A percentile compares a stretch with the other conserved stretches of the same genome.
Evolutionary conservation across 2,113 vertebrate genomes (phyloP).

Genomic region (Corvus hawaiiensis): DNA sequence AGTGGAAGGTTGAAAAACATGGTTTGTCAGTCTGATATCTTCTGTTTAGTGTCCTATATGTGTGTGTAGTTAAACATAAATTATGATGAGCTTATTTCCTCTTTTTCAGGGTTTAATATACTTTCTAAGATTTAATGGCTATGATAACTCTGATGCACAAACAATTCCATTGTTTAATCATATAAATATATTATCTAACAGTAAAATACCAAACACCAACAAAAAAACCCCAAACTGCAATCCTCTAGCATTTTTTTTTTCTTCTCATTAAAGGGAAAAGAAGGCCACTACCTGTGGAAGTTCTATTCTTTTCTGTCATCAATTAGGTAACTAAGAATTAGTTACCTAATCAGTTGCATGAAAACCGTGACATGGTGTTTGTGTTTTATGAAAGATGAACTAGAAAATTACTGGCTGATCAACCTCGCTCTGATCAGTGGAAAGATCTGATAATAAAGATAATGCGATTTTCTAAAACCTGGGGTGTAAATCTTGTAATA

Average conservation of each 20-base stretch:
- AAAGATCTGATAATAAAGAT: background rate
- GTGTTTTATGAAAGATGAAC: background rate
- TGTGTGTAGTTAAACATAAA: background rate
- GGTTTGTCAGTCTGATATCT: background rate
- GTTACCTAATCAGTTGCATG: background rate
- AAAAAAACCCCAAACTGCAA: background rate
- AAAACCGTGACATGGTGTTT: background rate
- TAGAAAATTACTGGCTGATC: background rate
- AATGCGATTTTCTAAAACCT: background rate
- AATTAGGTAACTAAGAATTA: background rate
- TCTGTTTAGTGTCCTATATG: background rate
- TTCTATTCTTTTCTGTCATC: background rate
- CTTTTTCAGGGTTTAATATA: background rate
- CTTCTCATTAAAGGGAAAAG: background rate
- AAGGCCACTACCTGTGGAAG: background rate
- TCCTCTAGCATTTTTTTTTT: background rate
- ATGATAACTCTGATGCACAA: background rate
- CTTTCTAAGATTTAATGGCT: background rate
- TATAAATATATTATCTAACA: background rate
- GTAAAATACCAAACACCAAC: background rate
- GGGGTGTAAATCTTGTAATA: background rate
- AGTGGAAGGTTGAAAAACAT: background rate
- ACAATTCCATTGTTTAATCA: background rate
- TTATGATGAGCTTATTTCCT: background rate
- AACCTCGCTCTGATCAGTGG: background rate